These are phyloP conservation scores for Patiria miniata DNA, from an alignment of 35 echinoderm and acorn worm genomes.

Conservation along the genomic window DNA sequence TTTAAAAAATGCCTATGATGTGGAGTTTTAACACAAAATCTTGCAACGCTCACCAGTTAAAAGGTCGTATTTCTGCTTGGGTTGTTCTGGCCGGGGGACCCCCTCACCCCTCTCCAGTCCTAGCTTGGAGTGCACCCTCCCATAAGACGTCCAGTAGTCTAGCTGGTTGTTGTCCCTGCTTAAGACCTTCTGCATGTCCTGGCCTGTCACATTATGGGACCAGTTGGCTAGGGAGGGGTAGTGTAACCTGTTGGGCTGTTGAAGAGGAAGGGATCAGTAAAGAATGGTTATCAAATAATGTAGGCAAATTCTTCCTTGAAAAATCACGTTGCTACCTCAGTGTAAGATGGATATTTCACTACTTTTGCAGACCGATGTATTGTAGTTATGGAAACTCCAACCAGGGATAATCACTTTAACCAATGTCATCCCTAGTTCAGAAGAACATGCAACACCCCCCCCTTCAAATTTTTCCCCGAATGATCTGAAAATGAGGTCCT, in stretches of 20 bases:
- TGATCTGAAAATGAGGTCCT: no score
- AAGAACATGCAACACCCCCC: no score
- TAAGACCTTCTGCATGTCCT: conserved; percentile 78
- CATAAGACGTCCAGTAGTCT: conserved; percentile 96
- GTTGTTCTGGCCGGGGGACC: conserved; percentile 36
- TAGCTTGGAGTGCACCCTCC: conserved; percentile 72
- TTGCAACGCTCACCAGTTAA: conserved; percentile 67
- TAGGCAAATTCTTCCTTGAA: no score
- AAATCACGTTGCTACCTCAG: no score
- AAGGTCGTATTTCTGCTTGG: conserved; percentile 68
- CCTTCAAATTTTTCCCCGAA: no score
- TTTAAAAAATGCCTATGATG: no score
- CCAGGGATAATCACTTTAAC: no score
- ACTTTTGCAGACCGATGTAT: no score
- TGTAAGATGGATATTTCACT: no score
- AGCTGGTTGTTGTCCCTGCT: conserved; percentile 49
- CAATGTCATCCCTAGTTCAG: no score
- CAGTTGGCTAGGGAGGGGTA: conserved; percentile 79
- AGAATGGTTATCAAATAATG: background rate
- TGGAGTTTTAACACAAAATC: background rate
- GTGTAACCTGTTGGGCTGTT: conserved; percentile 83
- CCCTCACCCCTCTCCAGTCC: conserved; percentile 84
- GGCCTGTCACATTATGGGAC: conserved; percentile 74
- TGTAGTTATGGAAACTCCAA: no score
- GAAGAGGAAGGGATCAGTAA: background rate